Base-by-base conservation (phyloP, 2,888 invertebrate species). In the Dryocosmus kuriphilus region DNA sequence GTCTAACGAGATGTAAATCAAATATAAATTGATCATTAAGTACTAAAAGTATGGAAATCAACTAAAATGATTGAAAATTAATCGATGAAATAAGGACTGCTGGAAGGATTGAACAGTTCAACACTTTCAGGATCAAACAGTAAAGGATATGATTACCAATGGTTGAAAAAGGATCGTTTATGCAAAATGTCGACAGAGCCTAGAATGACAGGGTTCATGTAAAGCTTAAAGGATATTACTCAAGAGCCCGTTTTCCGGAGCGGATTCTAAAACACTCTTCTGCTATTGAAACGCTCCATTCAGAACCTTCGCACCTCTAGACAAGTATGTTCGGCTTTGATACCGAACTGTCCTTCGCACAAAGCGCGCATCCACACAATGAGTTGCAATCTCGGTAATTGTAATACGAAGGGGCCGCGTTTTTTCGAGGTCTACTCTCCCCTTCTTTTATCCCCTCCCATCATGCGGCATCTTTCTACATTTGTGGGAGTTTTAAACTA, bases 261-360 rank as follows among this genome's bases (percentile, higher is more conserved):
- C 76, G 77, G 46, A 77, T 35, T 77, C 81, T 76, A 81, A 79
- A 80, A 81, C 78, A 79, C 75, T 84, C 32, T 77, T 78, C 74
- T 57, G 77, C 83, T 85, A 85, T 87, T 86, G 84, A 86, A 74
- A 75, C 79, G 63, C 57, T 77, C 80, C 80, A 82, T 71, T 73
- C 63, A 60, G 63, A 30, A 73, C 78, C 75, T 77, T 78, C 80
- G 76, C 80, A 82, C 80, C 80, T 76, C 79, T 60, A 79, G 77
- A 81, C 81, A 83, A 87, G 85, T 81, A 87, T 84, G 83, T 85
- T 82, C 81, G 80, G 84, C 84, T 81, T 83, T 86, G 86, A 87
- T 87, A 86, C 82, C 81, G 79, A 80, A 82, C 83, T 86, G 84
- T 86, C 84, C 82, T 80, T 65, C 77, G 83, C 82, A 86, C 83